These are phyloP conservation scores for Corythoichthys haematopterus DNA, from an alignment of 2,113 vertebrate species.

Conservation along the genomic window DNA sequence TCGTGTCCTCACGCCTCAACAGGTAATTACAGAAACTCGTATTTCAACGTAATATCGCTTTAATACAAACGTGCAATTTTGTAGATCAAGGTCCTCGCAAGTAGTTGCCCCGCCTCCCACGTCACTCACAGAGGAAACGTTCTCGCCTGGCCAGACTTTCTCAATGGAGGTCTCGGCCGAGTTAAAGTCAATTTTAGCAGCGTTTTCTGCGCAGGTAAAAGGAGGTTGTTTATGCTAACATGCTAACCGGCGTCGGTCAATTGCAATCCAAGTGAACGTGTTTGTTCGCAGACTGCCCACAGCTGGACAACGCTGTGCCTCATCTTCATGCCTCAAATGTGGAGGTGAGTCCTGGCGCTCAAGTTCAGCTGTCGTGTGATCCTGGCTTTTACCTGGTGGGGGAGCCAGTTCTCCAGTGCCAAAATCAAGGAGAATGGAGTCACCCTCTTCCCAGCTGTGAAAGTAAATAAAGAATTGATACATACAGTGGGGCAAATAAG, in stretches of 20 bases:
- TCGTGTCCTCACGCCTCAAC: conserved; percentile 83
- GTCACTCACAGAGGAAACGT: conserved; percentile 86
- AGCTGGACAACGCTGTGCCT: conserved; percentile 77
- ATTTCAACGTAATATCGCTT: not conserved
- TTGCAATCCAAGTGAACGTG: not conserved
- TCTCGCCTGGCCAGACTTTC: conserved; percentile 94
- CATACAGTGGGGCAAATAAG: too few species aligned
- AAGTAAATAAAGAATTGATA: conserved; percentile 66
- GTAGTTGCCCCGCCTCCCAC: conserved; percentile 79
- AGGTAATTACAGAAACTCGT: conserved; percentile 59
- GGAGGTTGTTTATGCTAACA: too few species aligned
- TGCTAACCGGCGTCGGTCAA: not conserved
- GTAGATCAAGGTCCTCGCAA: conserved; percentile 87
- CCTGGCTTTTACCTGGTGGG: conserved; percentile 92
- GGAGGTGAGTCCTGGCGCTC: conserved; percentile 82
- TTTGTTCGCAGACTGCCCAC: conserved; percentile 81
- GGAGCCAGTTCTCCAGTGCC: conserved; percentile 83
- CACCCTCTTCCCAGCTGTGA: conserved; percentile 86
- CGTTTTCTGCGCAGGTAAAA: conserved; percentile 89
- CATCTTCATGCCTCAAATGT: conserved; percentile 76
- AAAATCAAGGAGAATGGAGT: conserved; percentile 91
- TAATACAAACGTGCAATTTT: not conserved
- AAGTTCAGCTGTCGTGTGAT: conserved; percentile 86
- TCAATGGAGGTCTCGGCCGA: conserved; percentile 83
- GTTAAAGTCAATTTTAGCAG: conserved; percentile 87